These are phyloP conservation scores for Zygaena filipendulae DNA, from an alignment of 2,888 invertebrate species.

Conservation along the genomic window DNA sequence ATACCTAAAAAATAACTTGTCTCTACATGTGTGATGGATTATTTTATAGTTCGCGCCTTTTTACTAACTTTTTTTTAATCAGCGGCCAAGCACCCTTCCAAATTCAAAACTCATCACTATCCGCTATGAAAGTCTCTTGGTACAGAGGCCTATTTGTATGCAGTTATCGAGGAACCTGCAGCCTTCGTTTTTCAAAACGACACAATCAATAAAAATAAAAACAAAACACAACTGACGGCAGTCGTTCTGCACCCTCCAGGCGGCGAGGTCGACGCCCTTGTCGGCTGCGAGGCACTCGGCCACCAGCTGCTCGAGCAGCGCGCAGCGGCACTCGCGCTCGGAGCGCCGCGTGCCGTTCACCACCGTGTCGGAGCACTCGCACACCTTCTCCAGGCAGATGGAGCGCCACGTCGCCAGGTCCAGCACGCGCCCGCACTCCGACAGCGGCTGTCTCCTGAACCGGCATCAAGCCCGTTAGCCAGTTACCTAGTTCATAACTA, in stretches of 20 bases:
- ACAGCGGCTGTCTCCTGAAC: constrained; percentile 73
- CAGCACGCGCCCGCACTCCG: constrained; percentile 71
- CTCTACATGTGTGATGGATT: too few relatives aligned
- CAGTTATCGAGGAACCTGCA: too few relatives aligned
- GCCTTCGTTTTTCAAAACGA: too few relatives aligned
- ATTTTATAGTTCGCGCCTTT: too few relatives aligned
- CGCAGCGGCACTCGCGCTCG: constrained; percentile 72
- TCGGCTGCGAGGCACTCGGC: constrained; percentile 78
- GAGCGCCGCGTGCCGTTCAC: constrained; percentile 42
- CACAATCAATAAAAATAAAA: too few relatives aligned
- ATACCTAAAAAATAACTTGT: too few relatives aligned
- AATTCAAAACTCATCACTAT: too few relatives aligned
- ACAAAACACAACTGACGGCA: constrained; percentile 82
- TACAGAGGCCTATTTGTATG: too few relatives aligned
- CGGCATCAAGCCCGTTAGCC: constrained; percentile 1
- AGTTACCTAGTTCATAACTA: too few relatives aligned
- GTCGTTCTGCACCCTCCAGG: constrained; percentile 77
- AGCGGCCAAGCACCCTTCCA: too few relatives aligned
- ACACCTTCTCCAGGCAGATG: constrained; percentile 80
- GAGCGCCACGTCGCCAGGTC: constrained; percentile 76
- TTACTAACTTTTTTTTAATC: too few relatives aligned
- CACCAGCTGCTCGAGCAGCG: constrained; percentile 75
- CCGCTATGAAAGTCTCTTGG: too few relatives aligned
- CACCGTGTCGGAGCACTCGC: constrained; percentile 74
- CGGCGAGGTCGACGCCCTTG: constrained; percentile 70